phyloP scores from a whole-genome alignment of 2,113 vertebrate genomes.

The Malurus elegans region DNA sequence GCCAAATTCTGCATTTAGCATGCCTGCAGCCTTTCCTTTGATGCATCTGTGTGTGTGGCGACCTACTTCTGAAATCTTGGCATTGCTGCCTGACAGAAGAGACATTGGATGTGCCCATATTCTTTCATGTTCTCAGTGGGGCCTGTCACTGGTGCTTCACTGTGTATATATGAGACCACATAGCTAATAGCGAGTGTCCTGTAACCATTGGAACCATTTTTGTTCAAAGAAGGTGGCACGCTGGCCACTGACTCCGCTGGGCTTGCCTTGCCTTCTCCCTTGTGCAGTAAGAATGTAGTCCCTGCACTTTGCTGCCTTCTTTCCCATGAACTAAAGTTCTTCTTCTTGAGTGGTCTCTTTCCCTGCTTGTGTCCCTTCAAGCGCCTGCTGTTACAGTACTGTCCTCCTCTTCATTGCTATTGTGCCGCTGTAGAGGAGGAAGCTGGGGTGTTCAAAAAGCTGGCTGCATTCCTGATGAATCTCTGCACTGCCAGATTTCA shows the following conservation, averaged over 20 bases:
- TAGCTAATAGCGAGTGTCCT: conserved; percentile 29
- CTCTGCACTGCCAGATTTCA: background rate
- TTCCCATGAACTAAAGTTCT: conserved; percentile 22
- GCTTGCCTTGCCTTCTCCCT: background rate
- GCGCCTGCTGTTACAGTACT: conserved; percentile 7
- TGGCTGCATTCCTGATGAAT: background rate
- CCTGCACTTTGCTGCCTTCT: background rate
- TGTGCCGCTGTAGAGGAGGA: background rate
- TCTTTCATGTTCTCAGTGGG: conserved; percentile 64
- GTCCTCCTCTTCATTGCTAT: background rate
- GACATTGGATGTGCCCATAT: conserved; percentile 8
- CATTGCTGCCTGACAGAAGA: conserved; percentile 20
- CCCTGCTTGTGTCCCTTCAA: background rate
- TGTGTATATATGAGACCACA: background rate
- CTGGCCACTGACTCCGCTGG: background rate
- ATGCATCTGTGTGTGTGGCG: conserved; percentile 57
- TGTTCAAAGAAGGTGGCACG: background rate
- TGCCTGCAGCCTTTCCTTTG: conserved; percentile 51
- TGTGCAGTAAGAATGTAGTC: background rate
- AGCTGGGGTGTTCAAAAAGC: background rate
- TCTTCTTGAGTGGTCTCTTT: background rate
- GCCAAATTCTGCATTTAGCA: conserved; percentile 52
- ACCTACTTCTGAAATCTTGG: conserved; percentile 65
- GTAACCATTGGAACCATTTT: conserved; percentile 42
- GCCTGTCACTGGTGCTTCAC: conserved; percentile 30